These are phyloP conservation scores for Ennomos erosarius DNA, from an alignment of 2,888 invertebrate species.

Conservation along the genomic window DNA sequence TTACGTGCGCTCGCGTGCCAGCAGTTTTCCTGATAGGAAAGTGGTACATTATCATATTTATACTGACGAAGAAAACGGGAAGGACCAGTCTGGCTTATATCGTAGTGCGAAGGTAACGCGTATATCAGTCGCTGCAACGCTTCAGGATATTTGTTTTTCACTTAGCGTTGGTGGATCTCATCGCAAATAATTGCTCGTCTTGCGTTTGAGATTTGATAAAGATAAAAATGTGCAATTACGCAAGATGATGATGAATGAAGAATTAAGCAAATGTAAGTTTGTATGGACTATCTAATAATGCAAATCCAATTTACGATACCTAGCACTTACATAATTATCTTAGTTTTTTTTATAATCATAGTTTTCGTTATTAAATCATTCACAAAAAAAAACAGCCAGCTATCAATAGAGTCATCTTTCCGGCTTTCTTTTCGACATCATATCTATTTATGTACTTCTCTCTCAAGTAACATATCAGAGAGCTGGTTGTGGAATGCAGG, in stretches of 20 bases:
- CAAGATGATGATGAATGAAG: neutral
- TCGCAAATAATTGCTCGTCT: conserved; percentile 29
- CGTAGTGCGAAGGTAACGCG: conserved; percentile 27
- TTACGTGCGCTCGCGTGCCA: conserved; percentile 59
- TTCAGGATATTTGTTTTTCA: conserved; percentile 17
- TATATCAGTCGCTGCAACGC: conserved; percentile 5
- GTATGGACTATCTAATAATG: too few relatives aligned
- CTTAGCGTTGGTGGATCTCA: conserved; percentile 21
- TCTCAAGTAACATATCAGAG: conserved; percentile 13
- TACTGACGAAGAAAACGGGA: conserved; percentile 51
- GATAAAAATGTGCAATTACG: conserved; percentile 11
- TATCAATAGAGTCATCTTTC: neutral
- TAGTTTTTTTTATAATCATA: too few relatives aligned
- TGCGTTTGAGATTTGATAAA: conserved; percentile 33
- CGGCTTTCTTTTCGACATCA: conserved; percentile 4
- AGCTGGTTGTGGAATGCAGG: conserved; percentile 5
- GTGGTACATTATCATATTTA: conserved; percentile 76
- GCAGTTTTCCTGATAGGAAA: conserved; percentile 72
- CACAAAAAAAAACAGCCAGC: neutral
- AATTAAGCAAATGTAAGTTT: too few relatives aligned
- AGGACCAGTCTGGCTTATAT: conserved; percentile 38
- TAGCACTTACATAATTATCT: too few relatives aligned
- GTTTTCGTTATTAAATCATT: too few relatives aligned
- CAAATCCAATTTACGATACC: too few relatives aligned
- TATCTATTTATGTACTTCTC: conserved; percentile 4